Percentiles rank a stretch among this genome's conserved stretches.
These are phyloP conservation scores for Mactromeris polynyma DNA, from an alignment of 2,888 invertebrate species.

Conservation along the genomic window DNA sequence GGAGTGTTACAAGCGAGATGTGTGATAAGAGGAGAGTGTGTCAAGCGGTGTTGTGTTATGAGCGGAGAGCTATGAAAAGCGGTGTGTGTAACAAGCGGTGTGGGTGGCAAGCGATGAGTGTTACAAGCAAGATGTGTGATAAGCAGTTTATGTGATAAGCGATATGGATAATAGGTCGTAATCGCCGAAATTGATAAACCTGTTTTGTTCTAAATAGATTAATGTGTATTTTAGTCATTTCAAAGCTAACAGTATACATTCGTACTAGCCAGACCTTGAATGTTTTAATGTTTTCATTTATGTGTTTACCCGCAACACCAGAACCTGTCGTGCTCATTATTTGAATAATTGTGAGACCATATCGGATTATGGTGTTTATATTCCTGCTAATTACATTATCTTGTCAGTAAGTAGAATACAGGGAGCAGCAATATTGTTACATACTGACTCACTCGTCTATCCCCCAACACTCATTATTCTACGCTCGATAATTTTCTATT, in stretches of 20 bases:
- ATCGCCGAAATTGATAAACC: too few relatives aligned
- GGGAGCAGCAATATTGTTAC: neutral
- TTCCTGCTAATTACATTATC: neutral
- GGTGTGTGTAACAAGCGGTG: neutral
- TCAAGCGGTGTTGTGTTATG: neutral
- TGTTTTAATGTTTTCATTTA: too few relatives aligned
- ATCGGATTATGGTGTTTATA: neutral
- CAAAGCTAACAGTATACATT: too few relatives aligned
- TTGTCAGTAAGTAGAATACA: neutral
- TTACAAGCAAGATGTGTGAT: too few relatives aligned
- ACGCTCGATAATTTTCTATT: constrained; percentile 4
- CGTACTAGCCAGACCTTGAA: too few relatives aligned
- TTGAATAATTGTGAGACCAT: neutral
- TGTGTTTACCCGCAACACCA: too few relatives aligned
- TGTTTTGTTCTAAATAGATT: too few relatives aligned
- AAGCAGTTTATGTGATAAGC: too few relatives aligned
- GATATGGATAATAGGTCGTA: too few relatives aligned
- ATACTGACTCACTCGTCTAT: neutral
- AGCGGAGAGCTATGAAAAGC: neutral
- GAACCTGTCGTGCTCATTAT: neutral
- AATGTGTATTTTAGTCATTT: too few relatives aligned
- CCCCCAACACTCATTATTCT: neutral
- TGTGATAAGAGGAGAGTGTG: neutral
- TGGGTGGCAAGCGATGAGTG: too few relatives aligned
- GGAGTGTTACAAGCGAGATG: neutral